Conservation (phyloP, 2,888 invertebrate species). For the Mimas tiliae region DNA sequence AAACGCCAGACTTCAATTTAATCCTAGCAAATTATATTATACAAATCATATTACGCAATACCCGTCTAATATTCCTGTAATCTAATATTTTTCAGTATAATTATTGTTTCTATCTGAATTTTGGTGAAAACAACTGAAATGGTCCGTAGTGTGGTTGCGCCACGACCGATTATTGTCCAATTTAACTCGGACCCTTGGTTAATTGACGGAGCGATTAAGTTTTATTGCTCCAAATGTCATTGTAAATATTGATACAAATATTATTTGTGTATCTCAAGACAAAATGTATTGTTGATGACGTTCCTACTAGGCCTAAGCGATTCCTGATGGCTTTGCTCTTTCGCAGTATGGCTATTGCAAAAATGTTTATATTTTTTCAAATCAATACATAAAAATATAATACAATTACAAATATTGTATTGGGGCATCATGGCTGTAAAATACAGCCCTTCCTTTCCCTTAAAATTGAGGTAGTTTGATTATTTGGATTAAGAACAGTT, state of each 20-base stretch:
- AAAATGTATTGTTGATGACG: constrained; percentile 56
- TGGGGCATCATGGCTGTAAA: no score
- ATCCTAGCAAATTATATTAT: background rate
- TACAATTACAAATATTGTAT: no score
- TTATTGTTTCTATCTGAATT: background rate
- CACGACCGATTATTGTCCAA: constrained; percentile 56
- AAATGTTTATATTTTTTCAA: background rate
- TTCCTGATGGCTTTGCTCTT: constrained; percentile 65
- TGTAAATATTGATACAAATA: constrained; percentile 65
- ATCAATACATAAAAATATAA: no score
- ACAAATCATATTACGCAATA: background rate
- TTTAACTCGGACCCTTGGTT: constrained; percentile 51
- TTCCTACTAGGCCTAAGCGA: constrained; percentile 66
- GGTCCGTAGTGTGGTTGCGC: constrained; percentile 41
- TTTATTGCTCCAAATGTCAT: constrained; percentile 56
- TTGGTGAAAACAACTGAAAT: constrained; percentile 11
- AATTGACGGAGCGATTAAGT: constrained; percentile 63
- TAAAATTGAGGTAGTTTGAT: no score
- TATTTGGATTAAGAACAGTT: no score
- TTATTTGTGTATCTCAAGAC: constrained; percentile 48
- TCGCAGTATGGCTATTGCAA: constrained; percentile 29
- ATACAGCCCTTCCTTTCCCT: no score
- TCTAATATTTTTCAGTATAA: background rate
- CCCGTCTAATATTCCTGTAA: no score
- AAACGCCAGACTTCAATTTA: constrained; percentile 1